These are phyloP conservation scores for Poeciliopsis infans DNA, from an alignment of 2,797 vertebrate genomes.

Conservation along the genomic window DNA sequence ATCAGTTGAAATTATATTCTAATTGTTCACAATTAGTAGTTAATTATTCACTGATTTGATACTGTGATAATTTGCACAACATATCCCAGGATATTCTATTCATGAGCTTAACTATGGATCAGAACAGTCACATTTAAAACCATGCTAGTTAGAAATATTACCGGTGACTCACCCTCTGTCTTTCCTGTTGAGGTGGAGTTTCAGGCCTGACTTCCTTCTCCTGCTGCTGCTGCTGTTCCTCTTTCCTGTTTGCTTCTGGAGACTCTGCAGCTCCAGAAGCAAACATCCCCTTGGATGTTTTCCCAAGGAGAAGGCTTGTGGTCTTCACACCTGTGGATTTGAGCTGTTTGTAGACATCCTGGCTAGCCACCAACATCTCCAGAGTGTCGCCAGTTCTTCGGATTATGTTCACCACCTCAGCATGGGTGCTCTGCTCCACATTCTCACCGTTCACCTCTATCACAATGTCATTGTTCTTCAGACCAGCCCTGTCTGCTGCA, in stretches of 20 bases:
- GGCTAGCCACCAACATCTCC: constrained; percentile 86
- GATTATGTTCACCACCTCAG: constrained; percentile 85
- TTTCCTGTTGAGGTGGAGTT: constrained; percentile 45
- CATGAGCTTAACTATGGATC: background rate
- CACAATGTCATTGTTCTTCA: constrained; percentile 86
- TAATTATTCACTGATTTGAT: background rate
- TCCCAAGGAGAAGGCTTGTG: constrained; percentile 65
- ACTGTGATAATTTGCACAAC: background rate
- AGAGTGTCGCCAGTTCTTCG: constrained; percentile 75
- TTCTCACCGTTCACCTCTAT: constrained; percentile 89
- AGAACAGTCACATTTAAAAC: background rate
- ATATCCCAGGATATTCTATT: background rate
- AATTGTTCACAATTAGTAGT: background rate
- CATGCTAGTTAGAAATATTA: background rate
- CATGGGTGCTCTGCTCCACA: constrained; percentile 81
- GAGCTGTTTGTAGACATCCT: constrained; percentile 81
- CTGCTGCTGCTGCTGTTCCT: background rate
- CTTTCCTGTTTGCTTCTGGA: constrained; percentile 3
- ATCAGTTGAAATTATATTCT: background rate
- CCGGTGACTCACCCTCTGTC: constrained; percentile 69
- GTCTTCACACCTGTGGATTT: constrained; percentile 81
- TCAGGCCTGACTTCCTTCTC: constrained; percentile 29
- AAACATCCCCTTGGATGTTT: constrained; percentile 22
- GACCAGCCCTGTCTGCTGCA: constrained; percentile 83
- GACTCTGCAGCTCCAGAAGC: background rate